Evolutionary conservation across 2,888 invertebrate species (phyloP).

Genomic region (Drosophila robusta): DNA sequence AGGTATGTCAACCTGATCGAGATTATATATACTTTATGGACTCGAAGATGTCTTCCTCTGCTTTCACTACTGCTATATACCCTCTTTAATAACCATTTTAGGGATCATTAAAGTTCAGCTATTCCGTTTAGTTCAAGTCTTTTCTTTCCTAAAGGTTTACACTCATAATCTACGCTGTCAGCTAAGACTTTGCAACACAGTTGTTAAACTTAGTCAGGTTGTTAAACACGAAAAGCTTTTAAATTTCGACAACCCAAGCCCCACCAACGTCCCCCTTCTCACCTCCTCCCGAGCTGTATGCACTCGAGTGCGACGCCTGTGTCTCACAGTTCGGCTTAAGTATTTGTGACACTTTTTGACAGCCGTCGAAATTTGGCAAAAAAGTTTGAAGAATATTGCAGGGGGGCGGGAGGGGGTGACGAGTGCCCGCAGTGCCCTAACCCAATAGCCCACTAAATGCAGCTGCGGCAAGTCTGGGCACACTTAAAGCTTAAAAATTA

Average conservation of each 20-base stretch:
- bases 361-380: conserved; percentile 54
- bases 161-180: conserved; percentile 4
- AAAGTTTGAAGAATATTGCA: conserved; percentile 51
- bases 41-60: too few relatives aligned
- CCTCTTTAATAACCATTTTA: too few relatives aligned
- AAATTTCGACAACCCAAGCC: conserved; percentile 9
- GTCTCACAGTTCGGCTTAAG: conserved; percentile 41
- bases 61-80: too few relatives aligned
- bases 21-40: too few relatives aligned
- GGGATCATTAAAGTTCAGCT: not conserved
- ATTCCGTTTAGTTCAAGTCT: not conserved
- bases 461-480: conserved; percentile 10
- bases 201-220: conserved; percentile 23
- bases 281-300: conserved; percentile 12
- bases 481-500: conserved; percentile 24
- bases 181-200: conserved; percentile 8
- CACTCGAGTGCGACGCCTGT: conserved; percentile 28
- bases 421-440: conserved; percentile 17
- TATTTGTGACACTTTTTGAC: conserved; percentile 73
- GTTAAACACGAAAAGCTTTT: conserved; percentile 27
- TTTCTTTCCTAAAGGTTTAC: not conserved
- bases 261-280: not conserved
- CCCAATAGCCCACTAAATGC: conserved; percentile 23
- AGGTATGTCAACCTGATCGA: too few relatives aligned
- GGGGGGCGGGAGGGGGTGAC: conserved; percentile 6